Evolutionary conservation across 2,797 vertebrate species (phyloP).

Genomic region (Galago senegalensis): DNA sequence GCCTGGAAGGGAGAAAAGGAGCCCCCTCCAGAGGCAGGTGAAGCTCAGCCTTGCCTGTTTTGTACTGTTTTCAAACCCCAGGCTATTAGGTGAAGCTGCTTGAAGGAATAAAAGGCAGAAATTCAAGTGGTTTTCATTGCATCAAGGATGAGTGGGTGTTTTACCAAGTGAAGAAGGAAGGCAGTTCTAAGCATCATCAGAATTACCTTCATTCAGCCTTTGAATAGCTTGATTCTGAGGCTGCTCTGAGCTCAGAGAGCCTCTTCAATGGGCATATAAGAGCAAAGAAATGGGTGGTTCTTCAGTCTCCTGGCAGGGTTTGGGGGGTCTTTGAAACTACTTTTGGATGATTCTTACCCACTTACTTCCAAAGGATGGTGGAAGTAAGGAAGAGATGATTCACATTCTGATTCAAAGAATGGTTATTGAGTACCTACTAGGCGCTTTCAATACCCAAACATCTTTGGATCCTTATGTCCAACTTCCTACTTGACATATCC

Average conservation of each 20-base stretch:
- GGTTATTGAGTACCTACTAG: constrained; percentile 19
- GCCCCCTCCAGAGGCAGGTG: neutral
- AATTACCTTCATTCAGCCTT: constrained; percentile 65
- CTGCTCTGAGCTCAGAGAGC: constrained; percentile 47
- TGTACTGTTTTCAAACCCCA: constrained; percentile 41
- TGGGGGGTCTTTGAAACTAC: neutral
- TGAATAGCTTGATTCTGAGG: constrained; percentile 30
- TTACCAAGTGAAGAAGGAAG: neutral
- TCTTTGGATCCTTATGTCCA: neutral
- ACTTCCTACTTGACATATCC: neutral
- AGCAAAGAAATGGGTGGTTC: neutral
- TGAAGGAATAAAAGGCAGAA: constrained; percentile 54
- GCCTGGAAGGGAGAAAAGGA: neutral
- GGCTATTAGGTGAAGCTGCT: constrained; percentile 57
- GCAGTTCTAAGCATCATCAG: neutral
- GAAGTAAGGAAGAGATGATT: constrained; percentile 1
- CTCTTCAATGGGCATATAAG: constrained; percentile 37
- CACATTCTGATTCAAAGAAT: constrained; percentile 33
- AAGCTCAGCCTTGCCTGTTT: constrained; percentile 19
- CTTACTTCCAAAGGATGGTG: neutral
- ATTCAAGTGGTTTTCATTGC: constrained; percentile 65
- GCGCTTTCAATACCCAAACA: neutral
- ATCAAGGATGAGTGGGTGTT: constrained; percentile 21
- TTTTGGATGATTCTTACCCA: constrained; percentile 21
- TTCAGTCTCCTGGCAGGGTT: neutral